Evolutionary conservation across 2,113 vertebrate genomes (phyloP).

Genomic region (Kryptolebias marmoratus): DNA sequence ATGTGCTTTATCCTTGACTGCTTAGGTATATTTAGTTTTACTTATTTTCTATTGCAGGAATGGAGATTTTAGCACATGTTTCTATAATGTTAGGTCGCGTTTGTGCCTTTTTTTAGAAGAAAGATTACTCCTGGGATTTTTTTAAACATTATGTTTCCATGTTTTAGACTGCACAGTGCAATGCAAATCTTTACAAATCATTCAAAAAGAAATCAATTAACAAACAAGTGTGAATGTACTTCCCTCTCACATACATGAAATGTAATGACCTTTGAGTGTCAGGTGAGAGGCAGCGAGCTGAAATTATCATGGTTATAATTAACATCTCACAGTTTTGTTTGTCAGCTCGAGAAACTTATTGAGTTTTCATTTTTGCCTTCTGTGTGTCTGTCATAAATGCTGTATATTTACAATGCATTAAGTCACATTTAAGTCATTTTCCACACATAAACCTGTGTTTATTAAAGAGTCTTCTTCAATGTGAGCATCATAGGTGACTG

Average conservation of each 20-base stretch:
- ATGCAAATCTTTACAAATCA: conserved; percentile 14
- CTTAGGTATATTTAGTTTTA: no score
- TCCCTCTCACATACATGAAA: conserved; percentile 13
- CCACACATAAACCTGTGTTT: neutral
- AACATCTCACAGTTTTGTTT: conserved; percentile 1
- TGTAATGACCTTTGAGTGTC: conserved; percentile 20
- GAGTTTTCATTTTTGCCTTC: neutral
- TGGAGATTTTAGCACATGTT: no score
- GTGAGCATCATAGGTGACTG: accelerated
- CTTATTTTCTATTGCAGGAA: no score
- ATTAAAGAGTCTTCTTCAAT: neutral
- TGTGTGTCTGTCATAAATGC: neutral
- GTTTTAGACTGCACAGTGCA: neutral
- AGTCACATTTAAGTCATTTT: neutral
- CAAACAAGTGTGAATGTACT: conserved; percentile 34
- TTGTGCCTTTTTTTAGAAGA: no score
- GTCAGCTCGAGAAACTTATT: conserved; percentile 7
- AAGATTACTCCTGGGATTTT: no score
- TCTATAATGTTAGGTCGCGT: no score
- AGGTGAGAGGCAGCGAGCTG: conserved; percentile 2
- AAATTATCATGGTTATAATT: conserved; percentile 23
- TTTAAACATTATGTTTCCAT: neutral
- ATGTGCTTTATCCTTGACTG: no score
- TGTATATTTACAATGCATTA: neutral
- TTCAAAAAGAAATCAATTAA: neutral